These are phyloP conservation scores for Pissodes strobi DNA, from an alignment of 1,140 invertebrate genomes.

Conservation along the genomic window DNA sequence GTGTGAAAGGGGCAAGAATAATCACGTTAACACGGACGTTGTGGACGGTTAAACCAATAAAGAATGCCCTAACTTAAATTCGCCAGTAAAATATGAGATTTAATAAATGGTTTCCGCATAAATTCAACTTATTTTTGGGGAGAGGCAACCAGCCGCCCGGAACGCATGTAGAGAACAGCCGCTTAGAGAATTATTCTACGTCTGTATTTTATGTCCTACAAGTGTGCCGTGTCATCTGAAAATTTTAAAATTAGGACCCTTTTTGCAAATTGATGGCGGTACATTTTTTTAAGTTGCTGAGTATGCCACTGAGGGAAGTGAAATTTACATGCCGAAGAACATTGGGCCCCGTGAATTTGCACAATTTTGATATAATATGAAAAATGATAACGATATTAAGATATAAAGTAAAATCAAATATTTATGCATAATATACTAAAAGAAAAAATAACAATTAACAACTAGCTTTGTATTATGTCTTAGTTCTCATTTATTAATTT, in stretches of 20 bases:
- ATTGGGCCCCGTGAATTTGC: no score
- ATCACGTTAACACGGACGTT: slow-evolving; percentile 32
- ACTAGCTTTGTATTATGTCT: no score
- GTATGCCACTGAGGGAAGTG: background rate
- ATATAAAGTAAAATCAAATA: no score
- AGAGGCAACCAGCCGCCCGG: background rate
- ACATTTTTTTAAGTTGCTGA: slow-evolving; percentile 13
- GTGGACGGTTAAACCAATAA: slow-evolving; percentile 25
- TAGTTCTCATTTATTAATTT: no score
- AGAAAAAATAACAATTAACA: no score
- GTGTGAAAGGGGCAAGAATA: slow-evolving; percentile 23
- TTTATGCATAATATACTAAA: no score
- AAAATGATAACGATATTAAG: no score
- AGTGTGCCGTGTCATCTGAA: slow-evolving; percentile 36
- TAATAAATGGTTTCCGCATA: slow-evolving; percentile 34
- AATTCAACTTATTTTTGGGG: slow-evolving; percentile 30
- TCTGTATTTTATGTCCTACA: slow-evolving; percentile 35
- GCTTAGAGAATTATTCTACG: slow-evolving; percentile 29
- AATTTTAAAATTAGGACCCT: slow-evolving; percentile 35
- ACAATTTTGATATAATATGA: no score
- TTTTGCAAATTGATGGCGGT: slow-evolving; percentile 17
- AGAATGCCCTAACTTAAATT: slow-evolving; percentile 28
- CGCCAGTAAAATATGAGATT: slow-evolving; percentile 32
- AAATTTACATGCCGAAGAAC: background rate
- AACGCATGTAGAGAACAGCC: slow-evolving; percentile 32